phyloP scores from a whole-genome alignment of 1,140 invertebrate genomes.

The Apis dorsata region DNA sequence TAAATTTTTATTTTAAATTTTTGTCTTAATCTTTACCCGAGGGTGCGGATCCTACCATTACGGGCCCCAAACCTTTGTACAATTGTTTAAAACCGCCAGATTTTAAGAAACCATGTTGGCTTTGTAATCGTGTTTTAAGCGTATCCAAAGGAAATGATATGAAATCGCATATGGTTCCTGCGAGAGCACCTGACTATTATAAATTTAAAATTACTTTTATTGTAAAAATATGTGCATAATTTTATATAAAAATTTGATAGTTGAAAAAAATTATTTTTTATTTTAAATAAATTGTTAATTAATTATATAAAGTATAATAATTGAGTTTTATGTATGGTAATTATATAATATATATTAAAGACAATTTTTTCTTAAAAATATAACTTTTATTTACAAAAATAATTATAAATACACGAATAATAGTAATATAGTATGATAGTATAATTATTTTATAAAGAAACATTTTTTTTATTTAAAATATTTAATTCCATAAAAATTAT shows the following conservation, averaged over 20 bases:
- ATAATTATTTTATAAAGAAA: too few species aligned
- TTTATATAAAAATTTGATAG: background rate
- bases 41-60: slow-evolving; percentile 92
- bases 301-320: too few species aligned
- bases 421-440: background rate
- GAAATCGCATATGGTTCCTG: slow-evolving; percentile 89
- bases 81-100: slow-evolving; percentile 94
- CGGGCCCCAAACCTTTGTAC: slow-evolving; percentile 93
- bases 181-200: slow-evolving; percentile 86
- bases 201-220: slow-evolving; percentile 37
- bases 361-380: background rate
- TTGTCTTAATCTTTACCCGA: slow-evolving; percentile 81
- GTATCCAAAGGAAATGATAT: slow-evolving; percentile 96
- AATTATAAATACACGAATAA: background rate
- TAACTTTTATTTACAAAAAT: background rate
- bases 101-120: slow-evolving; percentile 90
- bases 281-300: too few species aligned
- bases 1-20: background rate
- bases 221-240: too few species aligned
- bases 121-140: slow-evolving; percentile 96
- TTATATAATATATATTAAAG: background rate
- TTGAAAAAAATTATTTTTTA: background rate
- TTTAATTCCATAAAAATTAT: too few species aligned
- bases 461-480: background rate
- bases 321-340: background rate